A percentile compares a stretch with the other conserved stretches of the same genome.
These are phyloP conservation scores for Parotocinclus haroldoi DNA, from an alignment of 2,797 vertebrate genomes.

Conservation along the genomic window DNA sequence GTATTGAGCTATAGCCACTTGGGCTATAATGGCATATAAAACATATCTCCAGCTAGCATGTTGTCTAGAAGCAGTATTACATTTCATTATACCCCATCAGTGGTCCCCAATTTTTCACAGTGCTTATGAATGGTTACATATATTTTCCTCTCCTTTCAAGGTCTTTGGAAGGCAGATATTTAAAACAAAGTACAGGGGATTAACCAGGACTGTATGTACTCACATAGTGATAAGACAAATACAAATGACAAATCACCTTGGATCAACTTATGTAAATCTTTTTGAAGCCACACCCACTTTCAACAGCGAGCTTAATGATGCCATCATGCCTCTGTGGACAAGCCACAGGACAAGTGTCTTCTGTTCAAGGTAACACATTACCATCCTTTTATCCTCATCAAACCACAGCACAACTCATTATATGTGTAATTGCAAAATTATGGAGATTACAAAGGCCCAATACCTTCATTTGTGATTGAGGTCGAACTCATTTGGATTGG, in stretches of 20 bases:
- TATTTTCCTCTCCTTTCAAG: conserved; percentile 50
- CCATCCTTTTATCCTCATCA: conserved; percentile 61
- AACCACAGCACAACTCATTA: conserved; percentile 59
- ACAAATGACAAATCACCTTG: conserved; percentile 58
- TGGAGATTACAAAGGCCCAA: conserved; percentile 51
- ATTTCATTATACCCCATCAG: conserved; percentile 70
- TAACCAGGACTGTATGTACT: conserved; percentile 37
- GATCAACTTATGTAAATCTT: conserved; percentile 46
- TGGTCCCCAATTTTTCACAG: conserved; percentile 52
- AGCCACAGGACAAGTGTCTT: conserved; percentile 41
- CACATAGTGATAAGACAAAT: not conserved
- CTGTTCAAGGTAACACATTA: conserved; percentile 66
- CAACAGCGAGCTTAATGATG: conserved; percentile 49
- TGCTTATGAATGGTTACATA: conserved; percentile 65
- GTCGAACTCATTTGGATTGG: conserved; percentile 60
- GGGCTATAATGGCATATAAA: conserved; percentile 74
- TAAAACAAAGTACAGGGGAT: conserved; percentile 46
- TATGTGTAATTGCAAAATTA: conserved; percentile 66
- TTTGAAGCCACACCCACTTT: conserved; percentile 37
- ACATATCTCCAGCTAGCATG: conserved; percentile 66
- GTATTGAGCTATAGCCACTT: conserved; percentile 69
- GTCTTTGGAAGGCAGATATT: conserved; percentile 35
- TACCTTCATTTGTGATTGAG: conserved; percentile 54
- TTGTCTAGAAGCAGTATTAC: conserved; percentile 65
- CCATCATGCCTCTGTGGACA: conserved; percentile 59